phyloP scores from a whole-genome alignment of 2,797 vertebrate species.

The Lemur catta region DNA sequence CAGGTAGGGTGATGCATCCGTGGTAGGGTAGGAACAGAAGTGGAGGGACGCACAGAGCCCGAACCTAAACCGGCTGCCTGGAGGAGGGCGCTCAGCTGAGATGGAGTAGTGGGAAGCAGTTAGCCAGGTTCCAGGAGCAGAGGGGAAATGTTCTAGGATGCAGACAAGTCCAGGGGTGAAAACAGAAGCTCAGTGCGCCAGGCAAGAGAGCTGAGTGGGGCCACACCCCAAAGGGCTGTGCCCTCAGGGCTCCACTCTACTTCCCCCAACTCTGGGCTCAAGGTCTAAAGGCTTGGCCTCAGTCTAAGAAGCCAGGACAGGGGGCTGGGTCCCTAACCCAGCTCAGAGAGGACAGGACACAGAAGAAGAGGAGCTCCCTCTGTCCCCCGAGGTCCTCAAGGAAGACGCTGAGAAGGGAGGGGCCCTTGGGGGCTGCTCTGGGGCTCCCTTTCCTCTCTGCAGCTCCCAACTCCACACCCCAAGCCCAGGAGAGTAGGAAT shows the following conservation, averaged over 20 bases:
- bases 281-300: not conserved
- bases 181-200: not conserved
- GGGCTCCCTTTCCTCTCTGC: not conserved
- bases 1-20: too few relatives aligned
- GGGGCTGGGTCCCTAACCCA: not conserved
- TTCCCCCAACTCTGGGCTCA: not conserved
- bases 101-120: not conserved
- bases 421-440: not conserved
- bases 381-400: not conserved
- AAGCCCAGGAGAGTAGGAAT: not conserved
- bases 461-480: not conserved
- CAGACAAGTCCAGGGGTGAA: not conserved
- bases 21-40: not conserved
- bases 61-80: not conserved
- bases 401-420: not conserved
- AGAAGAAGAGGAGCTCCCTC: not conserved
- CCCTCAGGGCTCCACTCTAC: not conserved
- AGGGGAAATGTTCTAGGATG: not conserved
- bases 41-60: not conserved
- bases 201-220: not conserved
- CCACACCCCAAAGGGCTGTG: not conserved
- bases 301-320: not conserved
- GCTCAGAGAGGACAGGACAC: not conserved
- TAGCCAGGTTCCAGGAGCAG: not conserved
- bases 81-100: not conserved